Base-by-base conservation (phyloP, 2,888 invertebrate genomes). In the Amblyjoppa proteus region DNA sequence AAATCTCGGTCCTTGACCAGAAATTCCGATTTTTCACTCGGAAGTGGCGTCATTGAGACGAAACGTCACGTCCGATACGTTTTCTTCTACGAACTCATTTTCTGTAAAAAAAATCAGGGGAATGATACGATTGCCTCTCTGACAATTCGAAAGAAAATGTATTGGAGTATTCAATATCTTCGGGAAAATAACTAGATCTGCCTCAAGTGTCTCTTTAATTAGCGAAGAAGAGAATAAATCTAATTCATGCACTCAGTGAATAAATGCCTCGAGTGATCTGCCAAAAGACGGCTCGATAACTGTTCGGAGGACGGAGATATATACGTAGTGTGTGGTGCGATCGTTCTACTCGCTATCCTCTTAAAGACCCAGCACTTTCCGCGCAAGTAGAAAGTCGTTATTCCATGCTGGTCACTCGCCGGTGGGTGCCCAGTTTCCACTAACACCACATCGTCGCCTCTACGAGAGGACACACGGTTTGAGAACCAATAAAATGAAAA, bases 401-500 rank as follows among this genome's bases (percentile, higher is more conserved):
- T 80, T 68, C 73, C 45, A 45, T 41, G 80, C 66, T 73, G 80
- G 80, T 80, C 80, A 68, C 80, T 80, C 53, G 31, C 31, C 66
- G 41, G 71, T 68, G 31, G 80, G 73, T 80, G 56, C 38, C 73
- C 56, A 28, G 64, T 16, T 74, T 68, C 73, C 68, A 56, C 66
- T 38, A 71, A 41, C 49, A 53, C 53, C 38, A 38, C 11, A 16
- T n/a, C 20, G n/a, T 38, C n/a, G 51, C 49, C 64, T 38, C 64
- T n/a, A 51, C 11, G 70, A 41, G 34, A 61, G 64, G 38, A 38
- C 68, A 45, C 20, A 68, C 31, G 56, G 80, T 31, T 53, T 38
- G 66, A 68, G 74, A 81, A 74, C 80, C 80, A 68, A 81, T 81
- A 81, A 81, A 81, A 73, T 74, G 80, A 74, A 81, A 81, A 81